Base-by-base conservation (phyloP, 1,140 invertebrate species). In the Drosophila mojavensis region DNA sequence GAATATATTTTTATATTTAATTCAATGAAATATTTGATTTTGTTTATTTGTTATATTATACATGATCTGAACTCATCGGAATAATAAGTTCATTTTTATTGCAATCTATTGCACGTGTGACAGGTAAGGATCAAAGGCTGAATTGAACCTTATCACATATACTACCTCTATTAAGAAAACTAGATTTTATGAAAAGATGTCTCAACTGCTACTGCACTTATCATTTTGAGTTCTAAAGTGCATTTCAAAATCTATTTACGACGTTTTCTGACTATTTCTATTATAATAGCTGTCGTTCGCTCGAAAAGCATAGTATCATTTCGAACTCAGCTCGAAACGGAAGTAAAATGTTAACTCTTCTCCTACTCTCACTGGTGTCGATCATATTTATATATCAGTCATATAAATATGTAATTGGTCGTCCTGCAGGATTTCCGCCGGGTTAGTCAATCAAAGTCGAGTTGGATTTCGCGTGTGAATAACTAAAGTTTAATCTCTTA, bases 381-480 rank as follows among this genome's bases (percentile, higher is more conserved):
- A 54, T 74, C 5, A 47, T 69, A 33, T 71, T 75, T 13, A 7
- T 92, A 7, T 86, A 75, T 58, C 67, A 68, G 7, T 78, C 61
- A 0, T 92, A 91, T 63, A 76, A 75, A 61, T 92, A 91, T 79
- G 82, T 70, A 0, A 47, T 74, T 26, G 53, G 41, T 5, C 78
- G 81, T 28, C 79, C 91, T 5, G 41, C 47, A 13, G 81, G 81
- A 43, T 92, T 91, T 74, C 91, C 91, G 2, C 91, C 91, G 5
- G 91, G 90, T 91, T 56, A 68, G 81, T 64, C 53, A 30, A 41
- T 20, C 11, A 3, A 24, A 39, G 36, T 26, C 11, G 3, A 28
- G 5, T 10, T 30, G 5, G 48, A 59, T 41, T 10, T 54, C 28
- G n/a, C 9, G 58, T n/a, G 1, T 39, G 30, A 39, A 13, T 13